Evolutionary conservation across 1,140 invertebrate genomes (phyloP), one percentile per base, ranked within the genome.

Genomic region (Eumaeus atala): DNA sequence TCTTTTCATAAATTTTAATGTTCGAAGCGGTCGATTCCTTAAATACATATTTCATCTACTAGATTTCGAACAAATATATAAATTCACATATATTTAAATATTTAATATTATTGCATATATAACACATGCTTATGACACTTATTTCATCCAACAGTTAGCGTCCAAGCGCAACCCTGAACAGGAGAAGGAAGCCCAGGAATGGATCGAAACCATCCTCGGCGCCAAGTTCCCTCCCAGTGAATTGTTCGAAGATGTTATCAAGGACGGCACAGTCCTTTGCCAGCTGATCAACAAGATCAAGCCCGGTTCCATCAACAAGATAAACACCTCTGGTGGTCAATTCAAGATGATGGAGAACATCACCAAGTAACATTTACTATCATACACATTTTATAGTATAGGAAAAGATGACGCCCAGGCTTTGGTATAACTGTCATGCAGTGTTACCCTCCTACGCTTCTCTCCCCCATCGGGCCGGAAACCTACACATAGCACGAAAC

Each of bases 341-440:
- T 98, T 97, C 91, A 97, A 96, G 77, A 92, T 97, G 91, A 97
- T 97, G 95, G 96, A 98, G 88, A 98, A 98, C 89, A 95, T 97
- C 77, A 95, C 94, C 89, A 92, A 92, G 92, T 93, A 85, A 90
- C 90, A 63, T 48, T 28, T 28, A 28, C 21, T 28, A 28, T 6
- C 2, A 28, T 28, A 6, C 21, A 28, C 6, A 28, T n/a, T n/a
- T n/a, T n/a, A n/a, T n/a, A n/a, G n/a, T n/a, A n/a, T n/a, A n/a
- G n/a, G n/a, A n/a, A n/a, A n/a, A n/a, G n/a, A n/a, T n/a, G n/a
- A n/a, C n/a, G n/a, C n/a, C n/a, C n/a, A n/a, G n/a, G n/a, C n/a
- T n/a, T n/a, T n/a, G n/a, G n/a, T n/a, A n/a, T n/a, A n/a, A n/a
- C n/a, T n/a, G n/a, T n/a, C n/a, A n/a, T n/a, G n/a, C n/a, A n/a